Conservation (phyloP, 1,140 invertebrate species). For the Stegodyphus dumicola region DNA sequence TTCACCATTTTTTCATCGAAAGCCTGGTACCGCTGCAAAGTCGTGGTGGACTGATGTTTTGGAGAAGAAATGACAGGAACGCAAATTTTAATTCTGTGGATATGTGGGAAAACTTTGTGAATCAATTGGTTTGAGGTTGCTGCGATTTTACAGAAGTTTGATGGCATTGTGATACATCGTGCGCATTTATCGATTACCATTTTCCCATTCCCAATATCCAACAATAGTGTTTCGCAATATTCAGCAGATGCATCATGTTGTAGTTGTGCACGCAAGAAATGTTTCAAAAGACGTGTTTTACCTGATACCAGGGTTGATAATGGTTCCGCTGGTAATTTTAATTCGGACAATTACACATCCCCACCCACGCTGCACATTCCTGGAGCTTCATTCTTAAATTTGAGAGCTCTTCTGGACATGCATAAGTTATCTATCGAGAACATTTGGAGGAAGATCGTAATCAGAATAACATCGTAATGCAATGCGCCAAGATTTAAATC, state of each 20-base stretch:
- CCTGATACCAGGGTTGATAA: no score
- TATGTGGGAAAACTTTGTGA: background rate
- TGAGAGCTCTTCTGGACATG: no score
- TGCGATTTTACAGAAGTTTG: background rate
- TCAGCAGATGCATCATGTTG: background rate
- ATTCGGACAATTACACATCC: no score
- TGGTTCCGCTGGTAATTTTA: no score
- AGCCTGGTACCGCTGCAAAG: background rate
- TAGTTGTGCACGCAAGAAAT: background rate
- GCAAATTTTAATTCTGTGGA: background rate
- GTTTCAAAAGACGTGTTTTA: no score
- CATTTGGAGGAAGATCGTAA: no score
- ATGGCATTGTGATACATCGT: background rate
- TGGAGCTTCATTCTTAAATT: no score
- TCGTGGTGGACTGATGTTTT: background rate
- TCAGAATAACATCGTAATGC: no score
- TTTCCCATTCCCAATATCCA: background rate
- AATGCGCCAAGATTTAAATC: no score
- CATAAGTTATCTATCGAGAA: no score
- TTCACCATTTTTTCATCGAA: background rate
- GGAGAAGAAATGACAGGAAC: background rate
- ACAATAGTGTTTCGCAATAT: background rate
- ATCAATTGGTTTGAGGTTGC: background rate
- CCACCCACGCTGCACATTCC: no score
- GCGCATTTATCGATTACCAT: background rate